Evolutionary conservation across 2,888 invertebrate species (phyloP), one percentile per base, ranked within the genome.

Genomic region (Glaucopsyche alexis): DNA sequence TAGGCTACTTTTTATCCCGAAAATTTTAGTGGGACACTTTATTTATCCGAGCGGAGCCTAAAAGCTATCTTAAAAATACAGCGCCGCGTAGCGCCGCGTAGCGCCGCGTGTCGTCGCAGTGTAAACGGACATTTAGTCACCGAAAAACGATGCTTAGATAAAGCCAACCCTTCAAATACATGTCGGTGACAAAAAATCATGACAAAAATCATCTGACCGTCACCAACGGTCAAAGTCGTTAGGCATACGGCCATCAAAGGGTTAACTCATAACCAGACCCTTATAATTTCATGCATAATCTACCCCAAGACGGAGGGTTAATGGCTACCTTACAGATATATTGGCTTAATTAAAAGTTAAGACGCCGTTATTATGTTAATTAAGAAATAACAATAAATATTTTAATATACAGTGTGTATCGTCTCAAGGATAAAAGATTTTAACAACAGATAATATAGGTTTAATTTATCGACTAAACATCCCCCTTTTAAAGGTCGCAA

Each of bases 181-280:
- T 75, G 76, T 73, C 76, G 73, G 70, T 65, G 65, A 73, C 74
- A 76, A 75, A 75, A 76, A 76, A 75, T 77, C 76, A 78, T 77
- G 79, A 78, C 79, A 79, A 78, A 77, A 80, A 60, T 77, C 79
- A 83, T 85, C 84, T 86, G 86, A 85, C 85, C 85, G 85, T 84
- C 82, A 82, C 85, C 84, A 90, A 90, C 91, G 89, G 89, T 81
- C 85, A 81, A 79, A 75, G 81, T 84, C 82, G 78, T 84, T 83
- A 84, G 86, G 81, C 77, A 76, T 70, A 75, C 77, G 81, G 50
- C 9, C 50, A 65, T 67, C 49, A 83, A 85, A 86, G 87, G 85
- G 85, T 82, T 81, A 29, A 29, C 2, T 3, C 29, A 81, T 83
- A 81, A 80, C 77, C 65, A 79, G 73, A 79, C 81, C 82, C 81